Conservation (phyloP, 2,888 invertebrate species). For the Acronicta leporina region DNA sequence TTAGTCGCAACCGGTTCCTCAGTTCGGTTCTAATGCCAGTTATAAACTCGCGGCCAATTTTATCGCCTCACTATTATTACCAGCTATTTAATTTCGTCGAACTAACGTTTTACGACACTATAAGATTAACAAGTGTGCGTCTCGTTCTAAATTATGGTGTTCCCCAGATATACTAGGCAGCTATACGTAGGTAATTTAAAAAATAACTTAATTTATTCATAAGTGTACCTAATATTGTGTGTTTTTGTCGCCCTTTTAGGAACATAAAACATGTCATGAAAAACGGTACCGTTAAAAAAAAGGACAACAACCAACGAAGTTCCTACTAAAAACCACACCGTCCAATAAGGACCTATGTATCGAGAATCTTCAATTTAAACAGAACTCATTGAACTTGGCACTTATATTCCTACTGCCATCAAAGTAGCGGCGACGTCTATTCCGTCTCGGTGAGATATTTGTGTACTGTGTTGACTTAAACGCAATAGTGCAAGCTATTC, state of each 20-base stretch:
- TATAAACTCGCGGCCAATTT: slow-evolving; percentile 1
- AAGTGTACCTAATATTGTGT: too few relatives aligned
- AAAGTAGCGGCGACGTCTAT: background rate
- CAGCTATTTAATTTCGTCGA: background rate
- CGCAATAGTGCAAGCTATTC: slow-evolving; percentile 46
- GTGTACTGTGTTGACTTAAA: slow-evolving; percentile 15
- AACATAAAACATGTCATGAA: too few relatives aligned
- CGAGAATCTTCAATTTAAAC: too few relatives aligned
- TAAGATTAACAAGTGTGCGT: slow-evolving; percentile 7
- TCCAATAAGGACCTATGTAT: too few relatives aligned
- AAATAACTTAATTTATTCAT: too few relatives aligned
- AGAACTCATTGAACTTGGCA: slow-evolving; percentile 1
- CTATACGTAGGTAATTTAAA: background rate
- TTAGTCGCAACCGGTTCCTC: background rate
- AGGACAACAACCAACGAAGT: too few relatives aligned
- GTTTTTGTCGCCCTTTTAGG: too few relatives aligned
- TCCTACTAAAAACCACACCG: too few relatives aligned
- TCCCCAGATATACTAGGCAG: background rate
- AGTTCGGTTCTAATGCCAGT: background rate
- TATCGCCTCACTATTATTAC: slow-evolving; percentile 3
- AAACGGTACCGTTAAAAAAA: too few relatives aligned
- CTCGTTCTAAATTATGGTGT: background rate
- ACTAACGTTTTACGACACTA: slow-evolving; percentile 18
- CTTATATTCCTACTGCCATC: background rate
- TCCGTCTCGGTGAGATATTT: slow-evolving; percentile 13